Evolutionary conservation across 2,888 invertebrate genomes (phyloP).

Genomic region (Argyresthia goedartella): DNA sequence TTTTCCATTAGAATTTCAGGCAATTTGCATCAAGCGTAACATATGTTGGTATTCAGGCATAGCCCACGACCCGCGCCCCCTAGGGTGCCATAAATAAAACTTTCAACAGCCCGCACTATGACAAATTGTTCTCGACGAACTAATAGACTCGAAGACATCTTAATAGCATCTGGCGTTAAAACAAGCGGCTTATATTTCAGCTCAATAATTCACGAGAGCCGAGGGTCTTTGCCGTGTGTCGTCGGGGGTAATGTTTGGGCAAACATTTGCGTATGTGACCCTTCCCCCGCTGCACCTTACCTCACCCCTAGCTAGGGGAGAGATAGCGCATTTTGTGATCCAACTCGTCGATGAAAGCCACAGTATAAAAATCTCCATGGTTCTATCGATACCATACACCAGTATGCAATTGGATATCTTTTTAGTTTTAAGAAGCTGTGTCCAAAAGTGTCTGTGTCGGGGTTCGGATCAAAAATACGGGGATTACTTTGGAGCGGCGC

Average conservation of each 20-base stretch:
- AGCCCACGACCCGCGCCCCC: not conserved
- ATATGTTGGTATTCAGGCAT: not conserved
- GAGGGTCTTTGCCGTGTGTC: constrained; percentile 11
- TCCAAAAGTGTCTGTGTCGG: not conserved
- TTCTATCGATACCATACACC: not conserved
- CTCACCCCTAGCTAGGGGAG: not conserved
- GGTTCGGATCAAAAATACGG: not conserved
- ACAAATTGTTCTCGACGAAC: constrained; percentile 37
- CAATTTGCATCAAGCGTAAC: not conserved
- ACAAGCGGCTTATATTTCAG: constrained; percentile 26
- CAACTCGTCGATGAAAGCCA: not conserved
- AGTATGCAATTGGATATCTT: not conserved
- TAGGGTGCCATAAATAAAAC: not conserved
- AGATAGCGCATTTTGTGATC: not conserved
- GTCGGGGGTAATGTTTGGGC: constrained; percentile 28
- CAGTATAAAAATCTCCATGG: not conserved
- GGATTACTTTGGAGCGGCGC: constrained; percentile 7
- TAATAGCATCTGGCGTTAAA: constrained; percentile 46
- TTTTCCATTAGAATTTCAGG: not conserved
- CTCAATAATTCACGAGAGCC: constrained; percentile 11
- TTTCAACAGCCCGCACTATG: constrained; percentile 28
- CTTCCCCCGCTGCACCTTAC: constrained; percentile 9
- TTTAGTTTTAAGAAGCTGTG: no score
- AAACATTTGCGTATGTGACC: constrained; percentile 37
- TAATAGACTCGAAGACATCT: constrained; percentile 17